Base-by-base conservation (phyloP, 2,797 vertebrate genomes). In the Leuciscus waleckii region DNA sequence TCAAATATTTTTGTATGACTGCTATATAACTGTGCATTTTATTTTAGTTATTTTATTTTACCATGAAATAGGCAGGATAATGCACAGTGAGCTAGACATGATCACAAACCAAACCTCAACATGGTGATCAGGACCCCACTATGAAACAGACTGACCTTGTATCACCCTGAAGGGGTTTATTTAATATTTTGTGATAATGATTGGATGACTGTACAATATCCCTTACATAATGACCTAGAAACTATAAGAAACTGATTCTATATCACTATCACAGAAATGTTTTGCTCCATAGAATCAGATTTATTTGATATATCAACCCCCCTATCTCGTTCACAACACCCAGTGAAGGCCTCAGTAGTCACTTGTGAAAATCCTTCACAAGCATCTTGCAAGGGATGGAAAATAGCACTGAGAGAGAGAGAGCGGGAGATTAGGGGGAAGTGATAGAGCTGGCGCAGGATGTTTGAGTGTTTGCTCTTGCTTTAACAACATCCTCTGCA, bases 401-500 rank as follows among this genome's bases (percentile, higher is more conserved):
- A 93, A 84, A 76, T 82, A 79, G 63, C 82, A 87, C 83, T 87
- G 73, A 75, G 71, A 49, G 23, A 14, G 85, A 87, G 88, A 89
- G 88, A 90, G 90, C 90, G 92, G 91, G 91, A 29, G 71, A 77
- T 88, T 73, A 85, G 41, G 23, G 29, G 77, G 84, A 63, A 80
- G 69, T 80, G 41, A 79, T 41, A 51, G 77, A 65, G 65, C 46
- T 90, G 92, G 89, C 89, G 91, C 95, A 95, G 94, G 95, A 96
- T 96, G 94, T 95, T 95, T 94, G 92, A 95, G 91, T 95, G 94
- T 95, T 95, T 96, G 93, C 92, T 91, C 77, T 95, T 93, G 92
- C 92, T 95, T 94, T 94, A 95, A 95, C 94, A 96, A 95, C 95
- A 94, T 95, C 95, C 94, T 95, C 94, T 93, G 92, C 90, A 90